A percentile compares a stretch with the other conserved stretches of the same genome.
Evolutionary conservation across 2,797 vertebrate species (phyloP).

Genomic region (Oophaga sylvatica): DNA sequence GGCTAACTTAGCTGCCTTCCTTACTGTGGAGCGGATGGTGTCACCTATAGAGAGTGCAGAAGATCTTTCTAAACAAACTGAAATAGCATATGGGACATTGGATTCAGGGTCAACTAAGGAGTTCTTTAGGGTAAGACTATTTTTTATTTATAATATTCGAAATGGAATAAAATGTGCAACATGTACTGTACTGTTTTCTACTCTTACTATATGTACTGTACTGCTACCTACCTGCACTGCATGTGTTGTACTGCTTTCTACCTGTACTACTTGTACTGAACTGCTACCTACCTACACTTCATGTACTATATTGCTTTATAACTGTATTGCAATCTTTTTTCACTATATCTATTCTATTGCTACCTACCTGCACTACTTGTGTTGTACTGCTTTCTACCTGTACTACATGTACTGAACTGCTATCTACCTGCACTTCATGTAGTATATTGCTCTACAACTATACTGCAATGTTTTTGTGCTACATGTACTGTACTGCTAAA

Average conservation of each 20-base stretch:
- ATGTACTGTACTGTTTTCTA: neutral
- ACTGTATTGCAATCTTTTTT: too few relatives aligned
- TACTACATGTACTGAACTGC: too few relatives aligned
- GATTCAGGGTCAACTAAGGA: constrained; percentile 99
- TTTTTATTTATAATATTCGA: neutral
- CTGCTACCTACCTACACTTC: neutral
- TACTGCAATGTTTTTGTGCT: neutral
- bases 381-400: too few relatives aligned
- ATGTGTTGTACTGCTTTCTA: neutral
- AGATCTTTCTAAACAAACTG: constrained; percentile 96
- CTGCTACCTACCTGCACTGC: neutral
- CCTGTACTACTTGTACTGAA: neutral
- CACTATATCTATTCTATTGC: too few relatives aligned
- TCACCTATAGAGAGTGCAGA: constrained; percentile 99
- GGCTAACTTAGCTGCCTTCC: constrained; percentile 98
- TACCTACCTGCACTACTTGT: too few relatives aligned
- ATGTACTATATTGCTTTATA: neutral
- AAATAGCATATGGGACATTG: constrained; percentile 97
- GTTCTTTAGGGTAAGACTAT: constrained; percentile 92
- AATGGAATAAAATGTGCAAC: neutral
- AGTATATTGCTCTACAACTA: neutral
- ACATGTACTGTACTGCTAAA: neutral
- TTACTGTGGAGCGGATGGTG: constrained; percentile 99
- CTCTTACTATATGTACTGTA: neutral
- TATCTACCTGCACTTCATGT: neutral